These are phyloP conservation scores for Pholis gunnellus DNA, from an alignment of 2,113 vertebrate genomes.

Conservation along the genomic window DNA sequence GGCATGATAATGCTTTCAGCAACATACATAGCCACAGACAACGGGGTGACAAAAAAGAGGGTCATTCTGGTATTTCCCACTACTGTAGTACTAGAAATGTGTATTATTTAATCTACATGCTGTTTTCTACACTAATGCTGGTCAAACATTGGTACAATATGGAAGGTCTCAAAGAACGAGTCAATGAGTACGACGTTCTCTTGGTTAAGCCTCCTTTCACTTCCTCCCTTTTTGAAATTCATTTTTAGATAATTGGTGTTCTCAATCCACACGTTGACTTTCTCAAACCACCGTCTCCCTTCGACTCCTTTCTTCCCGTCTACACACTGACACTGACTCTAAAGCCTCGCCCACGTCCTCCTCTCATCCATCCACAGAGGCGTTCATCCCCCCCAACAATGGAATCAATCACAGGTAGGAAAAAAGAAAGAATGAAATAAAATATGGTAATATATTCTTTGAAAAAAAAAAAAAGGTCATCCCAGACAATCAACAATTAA, in stretches of 20 bases:
- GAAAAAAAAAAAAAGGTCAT: neutral
- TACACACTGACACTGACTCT: neutral
- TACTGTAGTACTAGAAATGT: too few relatives aligned
- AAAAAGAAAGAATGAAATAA: neutral
- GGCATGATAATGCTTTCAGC: neutral
- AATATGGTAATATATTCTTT: neutral
- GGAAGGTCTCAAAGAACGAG: neutral
- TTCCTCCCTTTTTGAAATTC: neutral
- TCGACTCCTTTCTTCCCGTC: neutral
- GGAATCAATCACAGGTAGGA: slow-evolving; percentile 6
- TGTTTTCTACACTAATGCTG: neutral
- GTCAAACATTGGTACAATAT: neutral
- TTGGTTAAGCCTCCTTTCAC: neutral
- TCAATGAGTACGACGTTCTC: neutral
- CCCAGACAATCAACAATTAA: neutral
- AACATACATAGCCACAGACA: neutral
- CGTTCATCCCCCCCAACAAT: slow-evolving; percentile 1
- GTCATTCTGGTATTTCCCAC: neutral
- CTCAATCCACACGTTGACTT: neutral
- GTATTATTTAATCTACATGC: neutral
- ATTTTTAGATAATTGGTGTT: neutral
- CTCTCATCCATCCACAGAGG: slow-evolving; percentile 1
- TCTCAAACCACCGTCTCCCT: neutral
- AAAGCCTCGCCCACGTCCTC: neutral
- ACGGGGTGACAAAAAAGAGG: neutral